phyloP scores from a whole-genome alignment of 1,140 invertebrate species.

The Reticulitermes speratus region DNA sequence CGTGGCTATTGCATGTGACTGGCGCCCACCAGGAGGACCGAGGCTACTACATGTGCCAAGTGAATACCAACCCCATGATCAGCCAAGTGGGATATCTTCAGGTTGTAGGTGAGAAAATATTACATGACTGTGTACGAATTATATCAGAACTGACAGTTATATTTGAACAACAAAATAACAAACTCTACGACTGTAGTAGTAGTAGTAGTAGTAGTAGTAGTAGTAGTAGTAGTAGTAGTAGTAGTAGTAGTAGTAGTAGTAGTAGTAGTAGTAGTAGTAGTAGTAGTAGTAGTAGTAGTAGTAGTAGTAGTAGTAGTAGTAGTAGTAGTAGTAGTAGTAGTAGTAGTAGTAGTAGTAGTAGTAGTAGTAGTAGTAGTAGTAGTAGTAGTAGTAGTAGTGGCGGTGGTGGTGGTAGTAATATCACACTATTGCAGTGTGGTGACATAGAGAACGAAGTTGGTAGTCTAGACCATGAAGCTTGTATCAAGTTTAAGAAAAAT shows the following conservation, averaged over 20 bases:
- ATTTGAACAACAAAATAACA: neutral
- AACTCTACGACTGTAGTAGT: neutral
- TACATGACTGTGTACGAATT: no score
- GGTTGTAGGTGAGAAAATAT: constrained; percentile 82
- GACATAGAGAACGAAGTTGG: no score
- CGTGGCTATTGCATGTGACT: constrained; percentile 84
- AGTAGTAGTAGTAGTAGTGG: neutral
- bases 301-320: neutral
- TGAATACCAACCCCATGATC: constrained; percentile 96
- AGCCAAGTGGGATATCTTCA: constrained; percentile 91
- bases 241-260: neutral
- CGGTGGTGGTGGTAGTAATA: no score
- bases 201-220: neutral
- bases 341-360: neutral
- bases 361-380: neutral
- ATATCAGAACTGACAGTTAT: neutral
- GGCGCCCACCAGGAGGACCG: constrained; percentile 85
- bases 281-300: neutral
- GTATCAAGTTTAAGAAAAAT: no score
- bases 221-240: neutral
- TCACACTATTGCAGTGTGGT: no score
- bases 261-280: neutral
- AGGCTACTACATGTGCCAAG: constrained; percentile 90
- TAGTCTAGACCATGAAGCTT: no score
- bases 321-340: constrained; percentile 16